These are phyloP conservation scores for Setophaga kirtlandii DNA, from an alignment of 2,113 vertebrate species.

Conservation along the genomic window DNA sequence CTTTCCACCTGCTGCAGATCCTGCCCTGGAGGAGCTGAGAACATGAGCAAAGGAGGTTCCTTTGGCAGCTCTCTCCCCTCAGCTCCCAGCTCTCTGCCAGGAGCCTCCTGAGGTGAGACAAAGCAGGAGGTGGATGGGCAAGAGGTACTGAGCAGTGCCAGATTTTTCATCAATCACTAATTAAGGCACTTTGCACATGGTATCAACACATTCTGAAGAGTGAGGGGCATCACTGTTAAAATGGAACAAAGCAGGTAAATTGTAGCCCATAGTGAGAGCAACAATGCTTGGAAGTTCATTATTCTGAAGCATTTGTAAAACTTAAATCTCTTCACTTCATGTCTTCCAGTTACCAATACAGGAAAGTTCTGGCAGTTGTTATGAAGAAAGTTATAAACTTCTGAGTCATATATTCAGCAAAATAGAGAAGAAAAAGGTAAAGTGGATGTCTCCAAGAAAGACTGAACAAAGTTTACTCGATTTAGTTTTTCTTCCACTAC, in stretches of 20 bases:
- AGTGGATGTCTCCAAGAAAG: too few relatives aligned
- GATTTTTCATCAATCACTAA: neutral
- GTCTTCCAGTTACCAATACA: too few relatives aligned
- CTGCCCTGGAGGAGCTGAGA: neutral
- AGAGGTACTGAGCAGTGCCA: neutral
- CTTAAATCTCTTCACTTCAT: too few relatives aligned
- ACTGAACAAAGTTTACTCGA: rapidly evolving
- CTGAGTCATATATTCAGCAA: too few relatives aligned
- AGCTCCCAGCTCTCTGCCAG: neutral
- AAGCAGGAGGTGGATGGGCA: neutral
- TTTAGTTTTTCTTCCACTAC: too few relatives aligned
- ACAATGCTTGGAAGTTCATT: too few relatives aligned
- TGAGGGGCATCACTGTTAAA: neutral
- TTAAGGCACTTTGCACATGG: neutral
- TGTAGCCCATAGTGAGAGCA: too few relatives aligned
- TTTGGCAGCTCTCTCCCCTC: neutral
- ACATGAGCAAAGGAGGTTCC: neutral
- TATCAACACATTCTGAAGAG: neutral
- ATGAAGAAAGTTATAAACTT: too few relatives aligned
- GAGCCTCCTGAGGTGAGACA: neutral
- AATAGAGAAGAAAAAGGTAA: too few relatives aligned
- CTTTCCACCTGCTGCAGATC: neutral
- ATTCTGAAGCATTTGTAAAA: too few relatives aligned
- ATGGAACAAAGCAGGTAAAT: neutral
- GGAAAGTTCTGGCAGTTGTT: too few relatives aligned